Base-by-base conservation (phyloP, 1,140 invertebrate species). In the Chlorops oryzae region DNA sequence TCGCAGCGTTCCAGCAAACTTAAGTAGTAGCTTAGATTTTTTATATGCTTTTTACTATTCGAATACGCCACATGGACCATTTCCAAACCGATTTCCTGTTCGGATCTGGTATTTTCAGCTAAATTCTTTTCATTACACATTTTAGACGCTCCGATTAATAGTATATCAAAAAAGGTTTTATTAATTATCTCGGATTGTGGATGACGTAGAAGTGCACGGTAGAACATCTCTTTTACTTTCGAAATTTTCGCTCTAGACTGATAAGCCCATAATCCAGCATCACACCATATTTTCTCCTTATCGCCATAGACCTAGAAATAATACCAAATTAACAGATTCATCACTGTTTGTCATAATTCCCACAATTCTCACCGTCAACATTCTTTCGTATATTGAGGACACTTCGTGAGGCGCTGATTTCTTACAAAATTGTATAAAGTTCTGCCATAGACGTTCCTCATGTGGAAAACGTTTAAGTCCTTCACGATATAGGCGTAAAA, bases 331-430 rank as follows among this genome's bases (percentile, higher is more conserved):
- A n/a, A n/a, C n/a, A n/a, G n/a, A n/a, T n/a, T n/a, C n/a, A n/a
- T n/a, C n/a, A n/a, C n/a, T n/a, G n/a, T n/a, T n/a, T n/a, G n/a
- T n/a, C n/a, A n/a, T n/a, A n/a, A n/a, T n/a, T n/a, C n/a, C n/a
- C n/a, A n/a, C n/a, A n/a, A n/a, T 15, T 25, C 62, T 52, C 47
- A 69, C 66, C 49, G 57, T 56, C 9, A 70, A 54, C 65, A 69
- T 66, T 47, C 69, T 69, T 27, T 70, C 66, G 27, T 69, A 70
- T 20, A 66, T 69, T 21, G 62, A 62, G 2, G 66, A 54, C 5
- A 69, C 63, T 47, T 70, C 62, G 4, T 59, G 47, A 5, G 63
- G 59, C 9, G 49, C 56, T 0, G 47, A 53, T 40, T 62, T 64
- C 21, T 69, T 69, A 42, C 57, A 61, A 22, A 69, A 70, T 34